These are phyloP conservation scores for Podilymbus podiceps DNA, from an alignment of 2,113 vertebrate genomes.

Conservation along the genomic window DNA sequence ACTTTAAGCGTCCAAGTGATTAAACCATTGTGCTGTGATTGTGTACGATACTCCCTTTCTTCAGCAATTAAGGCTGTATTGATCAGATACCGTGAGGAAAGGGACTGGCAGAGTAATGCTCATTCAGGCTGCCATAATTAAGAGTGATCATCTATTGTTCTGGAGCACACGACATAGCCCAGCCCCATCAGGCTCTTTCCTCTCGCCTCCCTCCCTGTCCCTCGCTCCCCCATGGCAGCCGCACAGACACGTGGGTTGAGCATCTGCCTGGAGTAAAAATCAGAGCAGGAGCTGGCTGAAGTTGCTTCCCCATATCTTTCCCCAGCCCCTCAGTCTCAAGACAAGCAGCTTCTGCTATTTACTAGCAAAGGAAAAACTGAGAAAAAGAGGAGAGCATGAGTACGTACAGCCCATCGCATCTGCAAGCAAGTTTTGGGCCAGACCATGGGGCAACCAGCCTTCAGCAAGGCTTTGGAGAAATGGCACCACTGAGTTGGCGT, in stretches of 20 bases:
- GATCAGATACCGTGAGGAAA: constrained; percentile 59
- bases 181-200: constrained; percentile 22
- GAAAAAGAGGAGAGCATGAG: neutral
- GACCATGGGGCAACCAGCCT: neutral
- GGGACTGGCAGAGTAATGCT: constrained; percentile 33
- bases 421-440: neutral
- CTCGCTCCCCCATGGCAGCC: neutral
- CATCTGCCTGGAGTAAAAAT: neutral
- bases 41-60: constrained; percentile 41
- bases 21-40: constrained; percentile 64
- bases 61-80: constrained; percentile 73
- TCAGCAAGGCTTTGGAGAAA: neutral
- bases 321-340: neutral
- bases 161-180: constrained; percentile 10
- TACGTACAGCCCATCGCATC: neutral
- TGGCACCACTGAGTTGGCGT: neutral
- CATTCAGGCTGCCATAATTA: constrained; percentile 72
- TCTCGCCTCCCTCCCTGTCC: neutral
- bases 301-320: neutral
- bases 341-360: neutral
- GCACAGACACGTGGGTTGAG: neutral
- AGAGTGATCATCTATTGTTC: constrained; percentile 73
- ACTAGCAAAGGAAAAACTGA: neutral
- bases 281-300: neutral
- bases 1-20: constrained; percentile 70